phyloP scores from a whole-genome alignment of 2,888 invertebrate genomes.

The Aporophyla lueneburgensis region DNA sequence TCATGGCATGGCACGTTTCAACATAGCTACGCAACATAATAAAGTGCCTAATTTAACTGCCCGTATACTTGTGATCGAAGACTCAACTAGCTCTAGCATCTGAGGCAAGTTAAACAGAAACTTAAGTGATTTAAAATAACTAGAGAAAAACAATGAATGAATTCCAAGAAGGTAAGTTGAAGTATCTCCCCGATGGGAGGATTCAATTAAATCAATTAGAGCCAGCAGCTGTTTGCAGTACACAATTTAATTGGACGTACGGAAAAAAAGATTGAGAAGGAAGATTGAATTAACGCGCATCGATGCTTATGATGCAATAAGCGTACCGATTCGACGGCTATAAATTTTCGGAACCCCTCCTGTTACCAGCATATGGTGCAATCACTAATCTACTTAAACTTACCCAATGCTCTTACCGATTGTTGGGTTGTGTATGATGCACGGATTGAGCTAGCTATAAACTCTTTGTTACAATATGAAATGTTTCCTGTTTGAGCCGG shows the following conservation, averaged over 20 bases:
- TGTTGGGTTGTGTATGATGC: conserved; percentile 56
- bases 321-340: conserved; percentile 77
- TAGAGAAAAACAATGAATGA: conserved; percentile 24
- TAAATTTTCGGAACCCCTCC: conserved; percentile 81
- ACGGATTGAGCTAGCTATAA: conserved; percentile 61
- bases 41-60: conserved; percentile 70
- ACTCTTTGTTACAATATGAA: conserved; percentile 63
- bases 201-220: conserved; percentile 59
- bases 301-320: conserved; percentile 83
- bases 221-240: conserved; percentile 63
- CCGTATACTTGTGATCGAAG: conserved; percentile 55
- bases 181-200: conserved; percentile 42
- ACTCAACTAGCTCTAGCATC: conserved; percentile 29
- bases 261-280: conserved; percentile 68
- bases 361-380: conserved; percentile 82
- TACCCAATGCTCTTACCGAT: conserved; percentile 67
- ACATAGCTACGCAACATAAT: conserved; percentile 70
- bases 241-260: conserved; percentile 68
- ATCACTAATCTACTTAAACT: conserved; percentile 77
- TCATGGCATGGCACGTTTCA: conserved; percentile 79
- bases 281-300: conserved; percentile 80
- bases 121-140: conserved; percentile 1
- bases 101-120: conserved; percentile 19
- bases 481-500: conserved; percentile 66
- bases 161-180: conserved; percentile 34